Conservation (phyloP, 2,888 invertebrate species). For the Podotricha telesiphe region DNA sequence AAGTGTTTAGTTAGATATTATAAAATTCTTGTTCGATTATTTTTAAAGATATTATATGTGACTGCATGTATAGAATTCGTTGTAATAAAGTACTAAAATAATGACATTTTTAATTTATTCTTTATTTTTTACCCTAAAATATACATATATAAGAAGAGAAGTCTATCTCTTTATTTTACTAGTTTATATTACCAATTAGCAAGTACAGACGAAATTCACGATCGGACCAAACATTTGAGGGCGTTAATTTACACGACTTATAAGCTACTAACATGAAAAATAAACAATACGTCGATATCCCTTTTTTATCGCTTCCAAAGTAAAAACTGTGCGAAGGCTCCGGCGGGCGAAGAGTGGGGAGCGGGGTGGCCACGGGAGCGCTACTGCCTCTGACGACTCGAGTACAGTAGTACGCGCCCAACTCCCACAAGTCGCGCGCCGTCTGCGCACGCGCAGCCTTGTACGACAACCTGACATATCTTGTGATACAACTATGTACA, state of each 20-base stretch:
- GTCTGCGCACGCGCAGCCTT: constrained; percentile 73
- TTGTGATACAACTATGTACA: constrained; percentile 47
- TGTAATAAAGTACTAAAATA: constrained; percentile 70
- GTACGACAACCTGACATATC: constrained; percentile 54
- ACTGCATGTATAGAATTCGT: constrained; percentile 78
- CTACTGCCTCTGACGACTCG: constrained; percentile 77
- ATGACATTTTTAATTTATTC: constrained; percentile 42
- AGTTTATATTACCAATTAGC: constrained; percentile 60
- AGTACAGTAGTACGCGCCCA: constrained; percentile 77
- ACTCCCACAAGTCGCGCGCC: constrained; percentile 76
- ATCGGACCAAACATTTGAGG: constrained; percentile 61
- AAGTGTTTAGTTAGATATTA: constrained; percentile 21
- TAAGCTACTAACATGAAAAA: constrained; percentile 81
- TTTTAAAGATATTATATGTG: constrained; percentile 58
- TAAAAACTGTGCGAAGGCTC: constrained; percentile 75
- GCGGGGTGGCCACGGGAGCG: constrained; percentile 71
- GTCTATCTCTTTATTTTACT: background rate
- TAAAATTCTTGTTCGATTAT: constrained; percentile 30
- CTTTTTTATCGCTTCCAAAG: constrained; percentile 78
- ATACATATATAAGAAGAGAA: background rate
- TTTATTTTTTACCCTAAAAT: constrained; percentile 4
- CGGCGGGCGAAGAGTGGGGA: constrained; percentile 53
- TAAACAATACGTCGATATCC: constrained; percentile 79
- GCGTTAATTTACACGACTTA: constrained; percentile 80
- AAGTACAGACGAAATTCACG: constrained; percentile 62